phyloP scores from a whole-genome alignment of 2,113 vertebrate species.

The Sylvia atricapilla region DNA sequence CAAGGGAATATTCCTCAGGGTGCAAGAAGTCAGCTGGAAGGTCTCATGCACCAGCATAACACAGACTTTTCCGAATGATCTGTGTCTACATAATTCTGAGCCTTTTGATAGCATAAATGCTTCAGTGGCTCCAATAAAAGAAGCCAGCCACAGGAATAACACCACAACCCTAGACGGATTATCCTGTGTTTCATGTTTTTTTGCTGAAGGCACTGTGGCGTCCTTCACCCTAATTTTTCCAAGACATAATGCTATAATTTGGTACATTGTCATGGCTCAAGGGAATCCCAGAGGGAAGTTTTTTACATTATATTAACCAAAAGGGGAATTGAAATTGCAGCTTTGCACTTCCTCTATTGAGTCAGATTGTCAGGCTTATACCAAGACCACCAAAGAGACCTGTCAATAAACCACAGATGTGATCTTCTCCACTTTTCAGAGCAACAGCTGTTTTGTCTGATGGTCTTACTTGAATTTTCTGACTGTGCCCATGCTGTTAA shows the following conservation, averaged over 20 bases:
- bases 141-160: background rate
- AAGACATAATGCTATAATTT: background rate
- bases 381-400: background rate
- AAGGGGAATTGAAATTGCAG: conserved; percentile 28
- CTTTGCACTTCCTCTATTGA: conserved; percentile 25
- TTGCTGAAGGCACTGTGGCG: background rate
- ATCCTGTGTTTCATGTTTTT: background rate
- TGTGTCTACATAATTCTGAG: background rate
- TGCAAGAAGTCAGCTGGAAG: background rate
- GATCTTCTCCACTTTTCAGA: background rate
- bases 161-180: background rate
- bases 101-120: background rate
- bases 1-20: background rate
- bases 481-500: background rate
- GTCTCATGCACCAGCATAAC: background rate
- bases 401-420: background rate
- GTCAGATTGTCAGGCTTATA: background rate
- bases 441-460: background rate
- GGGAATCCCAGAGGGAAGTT: background rate
- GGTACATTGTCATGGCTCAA: background rate
- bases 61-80: background rate
- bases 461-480: background rate
- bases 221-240: background rate
- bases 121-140: background rate
- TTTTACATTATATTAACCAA: conserved; percentile 11